Evolutionary conservation across 1,140 invertebrate genomes (phyloP).

Genomic region (Anadara kagoshimensis): DNA sequence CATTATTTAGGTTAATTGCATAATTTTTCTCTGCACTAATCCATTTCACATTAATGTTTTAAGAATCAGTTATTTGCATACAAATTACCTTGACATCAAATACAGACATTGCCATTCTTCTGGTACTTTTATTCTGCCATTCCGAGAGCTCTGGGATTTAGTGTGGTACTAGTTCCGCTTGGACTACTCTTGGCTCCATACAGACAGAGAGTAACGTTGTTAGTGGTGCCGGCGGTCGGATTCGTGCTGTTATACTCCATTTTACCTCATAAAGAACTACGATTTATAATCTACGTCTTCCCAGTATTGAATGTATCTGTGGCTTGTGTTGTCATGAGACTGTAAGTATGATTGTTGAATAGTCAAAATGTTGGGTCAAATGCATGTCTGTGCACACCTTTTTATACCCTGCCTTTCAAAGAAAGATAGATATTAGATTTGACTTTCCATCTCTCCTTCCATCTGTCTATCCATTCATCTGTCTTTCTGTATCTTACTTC

Average conservation of each 20-base stretch:
- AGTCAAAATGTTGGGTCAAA: neutral
- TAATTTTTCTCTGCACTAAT: no score
- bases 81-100: constrained; percentile 37
- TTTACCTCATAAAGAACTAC: constrained; percentile 97
- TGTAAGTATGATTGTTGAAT: constrained; percentile 82
- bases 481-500: no score
- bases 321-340: constrained; percentile 87
- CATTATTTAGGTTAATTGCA: no score
- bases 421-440: no score
- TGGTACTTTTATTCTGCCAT: constrained; percentile 99
- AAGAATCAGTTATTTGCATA: no score
- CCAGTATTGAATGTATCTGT: constrained; percentile 94
- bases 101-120: constrained; percentile 92
- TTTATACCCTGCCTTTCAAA: no score
- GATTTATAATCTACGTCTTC: constrained; percentile 98
- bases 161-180: constrained; percentile 87
- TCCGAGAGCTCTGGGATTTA: constrained; percentile 89
- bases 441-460: no score
- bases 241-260: constrained; percentile 95
- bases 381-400: neutral
- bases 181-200: constrained; percentile 83
- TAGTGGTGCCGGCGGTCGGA: constrained; percentile 84
- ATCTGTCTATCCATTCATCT: no score
- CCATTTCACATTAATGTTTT: no score
- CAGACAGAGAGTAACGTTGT: constrained; percentile 77